phyloP scores from a whole-genome alignment of 2,797 vertebrate species.

The Danio choprae region DNA sequence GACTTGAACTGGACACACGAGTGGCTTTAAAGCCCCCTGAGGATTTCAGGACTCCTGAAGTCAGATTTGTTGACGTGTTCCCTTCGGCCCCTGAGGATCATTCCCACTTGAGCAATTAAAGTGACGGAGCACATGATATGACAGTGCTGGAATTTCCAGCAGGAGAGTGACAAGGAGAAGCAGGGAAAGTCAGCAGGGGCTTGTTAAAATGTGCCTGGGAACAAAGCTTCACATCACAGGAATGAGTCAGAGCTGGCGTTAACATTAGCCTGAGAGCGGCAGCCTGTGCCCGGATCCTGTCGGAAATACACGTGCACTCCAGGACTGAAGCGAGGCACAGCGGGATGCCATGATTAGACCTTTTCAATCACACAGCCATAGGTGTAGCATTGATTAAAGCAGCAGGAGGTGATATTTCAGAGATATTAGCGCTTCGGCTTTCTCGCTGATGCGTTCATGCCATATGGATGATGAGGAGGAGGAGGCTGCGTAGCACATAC shows the following conservation, averaged over 20 bases:
- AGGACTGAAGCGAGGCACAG: constrained; percentile 25
- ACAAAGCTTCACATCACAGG: constrained; percentile 43
- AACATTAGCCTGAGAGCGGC: constrained; percentile 33
- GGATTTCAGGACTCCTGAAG: constrained; percentile 27
- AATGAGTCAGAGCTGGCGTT: constrained; percentile 40
- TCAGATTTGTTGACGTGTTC: constrained; percentile 36
- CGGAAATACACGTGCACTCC: constrained; percentile 13
- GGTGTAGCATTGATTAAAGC: constrained; percentile 35
- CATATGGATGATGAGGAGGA: background rate
- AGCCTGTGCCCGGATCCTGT: constrained; percentile 16
- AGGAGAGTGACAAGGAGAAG: constrained; percentile 28
- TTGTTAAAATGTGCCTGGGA: constrained; percentile 51
- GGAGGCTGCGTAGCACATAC: background rate
- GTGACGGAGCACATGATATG: constrained; percentile 40
- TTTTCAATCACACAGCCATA: background rate
- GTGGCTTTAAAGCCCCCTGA: constrained; percentile 20
- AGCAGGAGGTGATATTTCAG: constrained; percentile 5
- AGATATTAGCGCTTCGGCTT: background rate
- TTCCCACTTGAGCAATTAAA: constrained; percentile 42
- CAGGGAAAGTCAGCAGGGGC: constrained; percentile 43
- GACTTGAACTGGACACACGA: constrained; percentile 15
- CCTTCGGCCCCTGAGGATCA: constrained; percentile 21
- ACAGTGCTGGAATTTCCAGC: constrained; percentile 41
- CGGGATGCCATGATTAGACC: background rate
- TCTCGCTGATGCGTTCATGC: background rate